Conservation (phyloP, 2,113 vertebrate genomes). For the Notiomystis cincta region DNA sequence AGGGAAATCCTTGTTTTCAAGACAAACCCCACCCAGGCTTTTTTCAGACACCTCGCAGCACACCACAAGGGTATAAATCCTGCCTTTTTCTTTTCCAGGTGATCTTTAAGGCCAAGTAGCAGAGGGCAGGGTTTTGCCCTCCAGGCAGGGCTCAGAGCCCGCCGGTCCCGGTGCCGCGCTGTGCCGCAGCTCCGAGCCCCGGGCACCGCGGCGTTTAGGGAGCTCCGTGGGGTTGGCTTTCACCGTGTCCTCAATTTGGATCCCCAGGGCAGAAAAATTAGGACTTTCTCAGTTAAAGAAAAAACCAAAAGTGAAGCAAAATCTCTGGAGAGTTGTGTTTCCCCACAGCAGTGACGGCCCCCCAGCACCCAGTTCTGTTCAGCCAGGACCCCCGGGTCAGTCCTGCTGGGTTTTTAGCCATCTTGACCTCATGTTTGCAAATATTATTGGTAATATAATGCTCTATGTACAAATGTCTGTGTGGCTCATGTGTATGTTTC, state of each 20-base stretch:
- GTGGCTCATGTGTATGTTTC: conserved; percentile 58
- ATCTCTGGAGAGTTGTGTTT: conserved; percentile 21
- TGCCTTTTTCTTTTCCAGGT: conserved; percentile 18
- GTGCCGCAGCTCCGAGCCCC: not conserved
- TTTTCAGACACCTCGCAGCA: not conserved
- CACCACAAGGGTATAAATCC: conserved; percentile 22
- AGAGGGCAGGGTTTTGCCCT: not conserved
- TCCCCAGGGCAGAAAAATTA: conserved; percentile 46
- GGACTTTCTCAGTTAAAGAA: conserved; percentile 15
- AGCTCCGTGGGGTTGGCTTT: not conserved
- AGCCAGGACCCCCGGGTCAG: conserved; percentile 12
- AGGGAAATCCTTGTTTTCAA: not conserved
- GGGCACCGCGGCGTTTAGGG: not conserved
- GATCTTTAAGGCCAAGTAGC: not conserved
- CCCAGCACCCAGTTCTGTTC: conserved; percentile 47
- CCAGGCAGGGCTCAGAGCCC: too few relatives aligned
- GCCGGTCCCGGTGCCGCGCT: not conserved
- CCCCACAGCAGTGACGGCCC: not conserved
- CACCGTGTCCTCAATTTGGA: not conserved
- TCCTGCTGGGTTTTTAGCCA: conserved; percentile 61
- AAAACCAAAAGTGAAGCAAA: not conserved
- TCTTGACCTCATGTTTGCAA: conserved; percentile 70
- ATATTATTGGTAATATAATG: conserved; percentile 68
- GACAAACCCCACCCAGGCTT: not conserved
- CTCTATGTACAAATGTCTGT: conserved; percentile 62